Conservation (phyloP, 2,888 invertebrate species). For the Lymantria dispar region DNA sequence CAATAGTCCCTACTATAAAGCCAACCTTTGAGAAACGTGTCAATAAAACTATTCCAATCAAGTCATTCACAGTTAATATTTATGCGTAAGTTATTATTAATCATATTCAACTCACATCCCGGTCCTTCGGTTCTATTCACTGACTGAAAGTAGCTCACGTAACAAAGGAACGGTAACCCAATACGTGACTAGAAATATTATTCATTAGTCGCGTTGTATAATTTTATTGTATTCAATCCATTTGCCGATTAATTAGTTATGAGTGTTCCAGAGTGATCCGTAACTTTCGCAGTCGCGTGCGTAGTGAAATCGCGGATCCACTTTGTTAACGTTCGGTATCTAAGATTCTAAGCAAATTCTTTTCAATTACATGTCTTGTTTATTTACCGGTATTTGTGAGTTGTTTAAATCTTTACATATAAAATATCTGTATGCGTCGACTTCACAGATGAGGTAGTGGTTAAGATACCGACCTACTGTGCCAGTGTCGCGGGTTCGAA, state of each 20-base stretch:
- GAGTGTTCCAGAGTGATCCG: conserved; percentile 50
- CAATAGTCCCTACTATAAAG: conserved; percentile 18
- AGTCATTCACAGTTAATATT: conserved; percentile 44
- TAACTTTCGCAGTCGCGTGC: conserved; percentile 48
- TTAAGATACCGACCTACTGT: too few species aligned
- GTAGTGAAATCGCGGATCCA: conserved; percentile 57
- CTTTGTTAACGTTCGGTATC: conserved; percentile 30
- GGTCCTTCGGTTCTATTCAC: conserved; percentile 68
- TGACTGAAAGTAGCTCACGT: conserved; percentile 79
- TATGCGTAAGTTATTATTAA: conserved; percentile 70
- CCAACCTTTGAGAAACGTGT: conserved; percentile 13
- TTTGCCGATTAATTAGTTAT: conserved; percentile 70
- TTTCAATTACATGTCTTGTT: conserved; percentile 10
- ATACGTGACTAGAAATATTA: conserved; percentile 79
- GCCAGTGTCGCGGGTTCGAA: too few species aligned
- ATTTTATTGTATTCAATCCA: conserved; percentile 65
- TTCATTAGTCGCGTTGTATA: conserved; percentile 62
- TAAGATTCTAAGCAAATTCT: conserved; percentile 20
- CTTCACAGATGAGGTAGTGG: too few species aligned
- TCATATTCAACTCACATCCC: conserved; percentile 72
- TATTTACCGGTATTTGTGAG: background rate
- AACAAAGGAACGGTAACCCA: conserved; percentile 78
- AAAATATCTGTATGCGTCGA: too few species aligned
- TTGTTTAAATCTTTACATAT: background rate
- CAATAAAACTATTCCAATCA: conserved; percentile 33